phyloP scores from a whole-genome alignment of 2,888 invertebrate species.

The Cephalotes varians region DNA sequence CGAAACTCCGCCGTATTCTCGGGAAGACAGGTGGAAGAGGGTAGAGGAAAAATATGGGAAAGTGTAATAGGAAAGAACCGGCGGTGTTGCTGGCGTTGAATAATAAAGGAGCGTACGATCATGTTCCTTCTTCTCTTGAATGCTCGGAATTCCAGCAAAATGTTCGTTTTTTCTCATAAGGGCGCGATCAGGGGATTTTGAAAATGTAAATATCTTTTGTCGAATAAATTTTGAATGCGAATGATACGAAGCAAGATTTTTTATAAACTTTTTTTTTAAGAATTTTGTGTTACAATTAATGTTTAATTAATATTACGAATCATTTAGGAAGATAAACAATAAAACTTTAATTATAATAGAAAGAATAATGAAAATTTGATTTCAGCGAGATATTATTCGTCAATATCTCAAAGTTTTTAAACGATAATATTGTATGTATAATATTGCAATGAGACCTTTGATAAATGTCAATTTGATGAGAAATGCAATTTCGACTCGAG shows the following conservation, averaged over 20 bases:
- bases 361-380: not conserved
- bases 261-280: not conserved
- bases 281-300: not conserved
- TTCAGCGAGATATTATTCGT: not conserved
- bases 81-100: slow-evolving; percentile 72
- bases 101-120: slow-evolving; percentile 75
- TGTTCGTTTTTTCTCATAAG: slow-evolving; percentile 63
- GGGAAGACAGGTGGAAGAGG: slow-evolving; percentile 60
- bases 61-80: slow-evolving; percentile 59
- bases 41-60: slow-evolving; percentile 50
- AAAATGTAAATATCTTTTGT: slow-evolving; percentile 30
- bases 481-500: slow-evolving; percentile 53
- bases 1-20: slow-evolving; percentile 48
- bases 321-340: not conserved
- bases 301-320: not conserved
- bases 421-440: no score
- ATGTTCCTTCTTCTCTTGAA: slow-evolving; percentile 41
- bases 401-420: not conserved
- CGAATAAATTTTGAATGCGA: slow-evolving; percentile 10
- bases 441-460: not conserved
- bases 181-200: slow-evolving; percentile 26
- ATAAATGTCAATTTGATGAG: not conserved
- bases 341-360: slow-evolving; percentile 4
- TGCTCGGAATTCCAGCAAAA: slow-evolving; percentile 68
- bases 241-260: not conserved